These are phyloP conservation scores for Drosophila nigromelanica DNA, from an alignment of 1,140 invertebrate species.

Conservation along the genomic window DNA sequence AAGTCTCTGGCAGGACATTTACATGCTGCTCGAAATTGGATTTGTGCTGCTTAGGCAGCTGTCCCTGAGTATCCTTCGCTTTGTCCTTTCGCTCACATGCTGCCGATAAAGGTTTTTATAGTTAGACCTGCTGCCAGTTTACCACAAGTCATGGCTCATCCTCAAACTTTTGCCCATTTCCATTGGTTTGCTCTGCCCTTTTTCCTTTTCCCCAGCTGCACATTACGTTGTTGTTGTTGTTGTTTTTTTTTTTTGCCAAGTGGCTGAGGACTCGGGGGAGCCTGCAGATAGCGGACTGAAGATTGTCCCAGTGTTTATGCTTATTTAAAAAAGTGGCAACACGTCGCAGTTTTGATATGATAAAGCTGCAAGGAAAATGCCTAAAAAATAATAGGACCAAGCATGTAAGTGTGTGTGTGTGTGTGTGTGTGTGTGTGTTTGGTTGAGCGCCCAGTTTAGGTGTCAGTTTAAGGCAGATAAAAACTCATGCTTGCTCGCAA, in stretches of 20 bases:
- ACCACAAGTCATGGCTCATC: conserved; percentile 76
- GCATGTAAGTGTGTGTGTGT: conserved; percentile 1
- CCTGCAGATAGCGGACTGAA: not conserved
- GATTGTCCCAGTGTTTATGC: conserved; percentile 66
- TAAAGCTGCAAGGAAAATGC: conserved; percentile 63
- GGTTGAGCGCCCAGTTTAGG: conserved; percentile 31
- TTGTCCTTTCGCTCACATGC: conserved; percentile 26
- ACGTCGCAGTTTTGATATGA: conserved; percentile 78
- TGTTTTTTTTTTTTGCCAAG: conserved; percentile 17
- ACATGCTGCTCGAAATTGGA: conserved; percentile 78
- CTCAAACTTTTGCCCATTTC: conserved; percentile 33
- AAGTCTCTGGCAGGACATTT: conserved; percentile 62
- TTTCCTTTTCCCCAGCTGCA: conserved; percentile 71
- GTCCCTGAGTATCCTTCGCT: not conserved
- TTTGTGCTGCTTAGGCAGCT: conserved; percentile 62
- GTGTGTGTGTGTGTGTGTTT: not conserved
- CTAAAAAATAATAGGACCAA: conserved; percentile 51
- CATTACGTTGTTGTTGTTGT: no score
- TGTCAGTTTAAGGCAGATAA: conserved; percentile 61
- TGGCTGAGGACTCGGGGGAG: not conserved
- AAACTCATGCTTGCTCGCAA: conserved; percentile 43
- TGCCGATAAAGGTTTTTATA: conserved; percentile 75
- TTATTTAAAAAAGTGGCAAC: conserved; percentile 79
- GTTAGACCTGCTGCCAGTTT: conserved; percentile 54
- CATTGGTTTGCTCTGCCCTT: conserved; percentile 27